Evolutionary conservation across 1,140 invertebrate species (phyloP), one percentile per base, ranked within the genome.

Genomic region (Brachionus koreanus): DNA sequence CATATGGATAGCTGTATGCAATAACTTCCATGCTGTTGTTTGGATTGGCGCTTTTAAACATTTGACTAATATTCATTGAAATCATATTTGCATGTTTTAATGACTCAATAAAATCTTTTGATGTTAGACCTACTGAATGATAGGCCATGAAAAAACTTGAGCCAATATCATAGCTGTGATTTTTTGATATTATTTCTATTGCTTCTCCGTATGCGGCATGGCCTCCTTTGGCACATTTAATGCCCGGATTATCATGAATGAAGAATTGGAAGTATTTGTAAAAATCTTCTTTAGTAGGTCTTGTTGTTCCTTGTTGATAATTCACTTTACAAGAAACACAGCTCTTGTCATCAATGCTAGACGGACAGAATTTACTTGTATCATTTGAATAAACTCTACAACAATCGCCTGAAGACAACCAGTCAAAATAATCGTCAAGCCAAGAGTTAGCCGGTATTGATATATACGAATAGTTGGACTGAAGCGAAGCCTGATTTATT

Each of bases 391-490:
- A 84, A 43, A 85, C 86, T 19, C 87, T 84, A 85, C 90, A 91
- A 85, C 90, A 90, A n/a, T 85, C 83, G 12, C 85, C 63, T 84
- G 84, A 52, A 13, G 52, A 33, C 35, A 90, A 88, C 95, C 95
- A 98, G 86, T 93, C 93, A 81, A 93, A 91, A 85, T 94, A 97
- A 88, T 96, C 95, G 85, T 97, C 96, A 23, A 98, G 86, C 96
- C 96, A 98, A 3, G 94, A 95, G 39, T 91, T 91, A 0, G 94
- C 91, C 67, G 92, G 90, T 65, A 91, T 90, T 4, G 92, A 91
- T 83, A 97, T 93, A 84, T 92, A 96, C 0, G 95, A 93, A 81
- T 92, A 89, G 29, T 92, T 88, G 5, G 92, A 88, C 84, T 91
- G 89, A 79, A 90, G 89, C 0, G 93, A 90, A 7, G 94, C 93